Evolutionary conservation across 2,888 invertebrate genomes (phyloP).

Genomic region (Ypsolopha sequella): DNA sequence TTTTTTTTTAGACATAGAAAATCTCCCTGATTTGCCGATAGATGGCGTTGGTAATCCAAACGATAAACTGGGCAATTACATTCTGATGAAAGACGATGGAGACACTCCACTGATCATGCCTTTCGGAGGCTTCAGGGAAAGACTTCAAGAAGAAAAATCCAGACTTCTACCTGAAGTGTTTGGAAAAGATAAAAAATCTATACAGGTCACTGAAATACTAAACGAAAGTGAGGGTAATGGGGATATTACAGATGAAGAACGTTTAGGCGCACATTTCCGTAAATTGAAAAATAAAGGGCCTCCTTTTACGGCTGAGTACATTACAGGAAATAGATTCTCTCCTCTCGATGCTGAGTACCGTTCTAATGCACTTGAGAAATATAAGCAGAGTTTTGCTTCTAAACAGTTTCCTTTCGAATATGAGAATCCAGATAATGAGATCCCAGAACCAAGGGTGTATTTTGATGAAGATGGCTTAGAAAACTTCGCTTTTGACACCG

Average conservation of each 20-base stretch:
- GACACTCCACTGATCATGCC: slow-evolving; percentile 49
- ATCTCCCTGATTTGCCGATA: slow-evolving; percentile 1
- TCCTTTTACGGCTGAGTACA: slow-evolving; percentile 53
- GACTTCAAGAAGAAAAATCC: slow-evolving; percentile 38
- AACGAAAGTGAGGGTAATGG: slow-evolving; percentile 33
- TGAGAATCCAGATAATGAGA: slow-evolving; percentile 45
- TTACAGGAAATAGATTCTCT: slow-evolving; percentile 46
- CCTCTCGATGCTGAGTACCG: slow-evolving; percentile 55
- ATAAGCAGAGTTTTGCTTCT: slow-evolving; percentile 54
- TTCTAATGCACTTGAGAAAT: slow-evolving; percentile 55
- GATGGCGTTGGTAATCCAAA: slow-evolving; percentile 23
- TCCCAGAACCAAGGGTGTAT: slow-evolving; percentile 70
- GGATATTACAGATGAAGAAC: slow-evolving; percentile 55
- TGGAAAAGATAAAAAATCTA: slow-evolving; percentile 52
- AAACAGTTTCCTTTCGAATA: slow-evolving; percentile 64
- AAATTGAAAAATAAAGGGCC: slow-evolving; percentile 47
- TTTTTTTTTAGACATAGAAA: not conserved
- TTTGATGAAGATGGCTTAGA: slow-evolving; percentile 65
- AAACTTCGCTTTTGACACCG: slow-evolving; percentile 46
- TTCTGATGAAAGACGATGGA: slow-evolving; percentile 38
- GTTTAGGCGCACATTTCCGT: slow-evolving; percentile 58
- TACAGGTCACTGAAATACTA: slow-evolving; percentile 19
- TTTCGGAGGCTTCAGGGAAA: slow-evolving; percentile 57
- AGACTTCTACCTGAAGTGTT: slow-evolving; percentile 13
- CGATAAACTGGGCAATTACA: slow-evolving; percentile 49